A percentile compares a stretch with the other conserved stretches of the same genome.
Conservation (phyloP, 2,113 vertebrate genomes). For the Spilogale gracilis region DNA sequence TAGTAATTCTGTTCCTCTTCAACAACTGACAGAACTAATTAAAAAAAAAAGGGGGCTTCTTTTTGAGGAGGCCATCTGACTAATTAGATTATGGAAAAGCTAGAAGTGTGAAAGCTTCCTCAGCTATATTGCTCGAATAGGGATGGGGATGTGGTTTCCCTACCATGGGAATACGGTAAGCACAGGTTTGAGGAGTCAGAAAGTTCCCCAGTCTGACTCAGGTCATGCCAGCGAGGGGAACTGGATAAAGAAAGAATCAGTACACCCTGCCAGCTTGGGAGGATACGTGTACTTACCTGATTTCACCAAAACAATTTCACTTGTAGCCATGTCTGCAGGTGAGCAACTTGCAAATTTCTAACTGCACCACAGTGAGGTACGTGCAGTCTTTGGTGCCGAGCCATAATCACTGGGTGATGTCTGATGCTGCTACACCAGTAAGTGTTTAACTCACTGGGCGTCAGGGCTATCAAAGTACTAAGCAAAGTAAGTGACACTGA, state of each 20-base stretch:
- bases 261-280: not conserved
- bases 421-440: not conserved
- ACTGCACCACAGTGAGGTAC: slow-evolving; percentile 37
- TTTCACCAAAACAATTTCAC: not conserved
- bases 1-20: slow-evolving; percentile 52
- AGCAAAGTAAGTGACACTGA: slow-evolving; percentile 36
- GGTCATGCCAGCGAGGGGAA: not conserved
- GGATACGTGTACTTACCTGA: slow-evolving; percentile 4
- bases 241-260: not conserved
- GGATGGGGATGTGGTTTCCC: not conserved
- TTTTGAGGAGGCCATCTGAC: not conserved
- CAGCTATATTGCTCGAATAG: not conserved
- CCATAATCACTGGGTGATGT: not conserved
- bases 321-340: not conserved
- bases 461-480: not conserved
- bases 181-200: not conserved
- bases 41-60: not conserved
- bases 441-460: not conserved
- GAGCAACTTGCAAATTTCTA: not conserved
- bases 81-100: not conserved
- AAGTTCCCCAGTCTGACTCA: not conserved
- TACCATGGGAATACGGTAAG: not conserved
- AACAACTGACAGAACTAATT: not conserved
- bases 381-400: slow-evolving; percentile 17
- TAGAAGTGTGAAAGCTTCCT: not conserved